Evolutionary conservation across 2,797 vertebrate genomes (phyloP).

Genomic region (Tenualosa thibaudeaui): DNA sequence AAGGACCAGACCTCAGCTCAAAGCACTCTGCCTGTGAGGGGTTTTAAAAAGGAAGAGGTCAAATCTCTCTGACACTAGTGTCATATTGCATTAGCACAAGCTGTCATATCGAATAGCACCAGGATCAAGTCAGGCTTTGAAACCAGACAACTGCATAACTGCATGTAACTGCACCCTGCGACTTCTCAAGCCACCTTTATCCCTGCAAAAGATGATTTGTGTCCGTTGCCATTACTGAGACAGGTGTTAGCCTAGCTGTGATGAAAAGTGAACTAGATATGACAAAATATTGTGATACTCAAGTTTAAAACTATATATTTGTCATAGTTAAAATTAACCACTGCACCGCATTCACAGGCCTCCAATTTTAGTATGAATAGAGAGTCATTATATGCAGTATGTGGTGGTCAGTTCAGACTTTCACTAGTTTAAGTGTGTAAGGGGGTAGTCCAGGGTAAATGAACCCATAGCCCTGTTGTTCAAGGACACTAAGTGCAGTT

Average conservation of each 20-base stretch:
- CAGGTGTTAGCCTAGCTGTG: background rate
- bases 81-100: slow-evolving; percentile 40
- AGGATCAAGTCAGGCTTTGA: slow-evolving; percentile 27
- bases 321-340: background rate
- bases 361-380: too few relatives aligned
- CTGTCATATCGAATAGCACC: slow-evolving; percentile 30
- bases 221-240: background rate
- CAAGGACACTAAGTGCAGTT: too few relatives aligned
- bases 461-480: too few relatives aligned
- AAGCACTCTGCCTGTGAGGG: background rate
- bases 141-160: slow-evolving; percentile 15
- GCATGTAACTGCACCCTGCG: background rate
- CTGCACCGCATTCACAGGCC: too few relatives aligned
- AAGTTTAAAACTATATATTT: background rate
- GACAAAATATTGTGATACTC: background rate
- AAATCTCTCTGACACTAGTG: slow-evolving; percentile 45
- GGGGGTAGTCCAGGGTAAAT: too few relatives aligned
- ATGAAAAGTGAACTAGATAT: background rate
- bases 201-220: background rate
- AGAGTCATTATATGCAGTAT: too few relatives aligned
- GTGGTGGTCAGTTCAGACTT: too few relatives aligned
- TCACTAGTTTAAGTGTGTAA: too few relatives aligned
- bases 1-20: background rate
- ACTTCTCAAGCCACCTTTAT: slow-evolving; percentile 6
- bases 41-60: slow-evolving; percentile 41